Base-by-base conservation (phyloP, 2,113 vertebrate genomes). In the Tragelaphus imberbis region DNA sequence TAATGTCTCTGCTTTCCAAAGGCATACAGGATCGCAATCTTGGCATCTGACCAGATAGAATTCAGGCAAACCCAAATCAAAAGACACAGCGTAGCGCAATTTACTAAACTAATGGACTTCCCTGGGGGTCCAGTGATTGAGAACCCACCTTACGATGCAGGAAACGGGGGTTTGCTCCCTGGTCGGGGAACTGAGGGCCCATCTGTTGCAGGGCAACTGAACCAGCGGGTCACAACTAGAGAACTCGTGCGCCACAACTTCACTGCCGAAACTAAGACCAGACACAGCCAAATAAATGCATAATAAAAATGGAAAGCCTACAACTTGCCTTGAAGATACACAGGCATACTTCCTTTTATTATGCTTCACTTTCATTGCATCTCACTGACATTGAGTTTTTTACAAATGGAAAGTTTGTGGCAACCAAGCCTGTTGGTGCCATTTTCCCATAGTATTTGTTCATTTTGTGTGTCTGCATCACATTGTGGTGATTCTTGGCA, bases 161-260 rank as follows among this genome's bases (percentile, higher is more conserved):
- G n/a, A 25, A 13, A 25, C 68, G 6, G 68, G 68, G 36, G 11
- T 1, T 44, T 12, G 36, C 13, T 25, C 5, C 36, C 36, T 3
- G 36, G 21, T 75, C 36, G 1, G 21, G 21, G 36, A 13, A 3
- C 36, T 12, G 36, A 25, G 36, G 36, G 3, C 21, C 36, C 71
- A 25, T 1, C 5, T 6, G 19, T 21, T 44, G 36, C 71, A 75
- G 36, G 71, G 71, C 36, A 75, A 6, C 36, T 4, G 23, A 27
- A 1, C 21, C 11, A 25, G 68, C 36, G 13, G 36, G 23, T 13
- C 71, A 75, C 65, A 12, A 2, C 65, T 12, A 23, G n/a, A 23
- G 65, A 12, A 0, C n/a, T 36, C 2, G 2, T 0, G 17, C 5
- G 9, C n/a, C 65, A 21, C 17, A 36, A 21, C n/a, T 6, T 12